Evolutionary conservation across 2,113 vertebrate genomes (phyloP).

Genomic region (Saiga tatarica): DNA sequence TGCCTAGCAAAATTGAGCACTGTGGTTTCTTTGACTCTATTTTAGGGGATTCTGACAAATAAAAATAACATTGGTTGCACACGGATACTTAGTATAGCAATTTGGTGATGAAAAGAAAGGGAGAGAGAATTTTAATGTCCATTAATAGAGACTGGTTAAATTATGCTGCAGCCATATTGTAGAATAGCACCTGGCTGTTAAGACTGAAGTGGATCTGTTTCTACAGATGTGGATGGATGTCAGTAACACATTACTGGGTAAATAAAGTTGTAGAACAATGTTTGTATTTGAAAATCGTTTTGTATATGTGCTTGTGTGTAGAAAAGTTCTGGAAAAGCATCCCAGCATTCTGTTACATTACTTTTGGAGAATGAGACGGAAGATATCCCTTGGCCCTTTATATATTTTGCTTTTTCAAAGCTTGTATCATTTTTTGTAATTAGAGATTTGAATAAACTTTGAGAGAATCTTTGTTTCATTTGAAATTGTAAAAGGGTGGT

Average conservation of each 20-base stretch:
- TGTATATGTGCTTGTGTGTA: background rate
- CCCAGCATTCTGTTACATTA: background rate
- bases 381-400: background rate
- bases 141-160: background rate
- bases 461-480: background rate
- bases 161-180: background rate
- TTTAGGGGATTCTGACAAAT: background rate
- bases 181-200: background rate
- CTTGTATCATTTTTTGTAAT: slow-evolving; percentile 3
- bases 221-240: background rate
- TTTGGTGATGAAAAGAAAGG: background rate
- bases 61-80: background rate
- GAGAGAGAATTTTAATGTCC: background rate
- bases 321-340: background rate
- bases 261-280: background rate
- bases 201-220: background rate
- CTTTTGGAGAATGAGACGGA: background rate
- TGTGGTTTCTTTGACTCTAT: background rate
- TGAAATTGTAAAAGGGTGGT: background rate
- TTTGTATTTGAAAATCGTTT: background rate
- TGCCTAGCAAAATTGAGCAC: background rate
- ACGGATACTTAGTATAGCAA: background rate
- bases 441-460: slow-evolving; percentile 32
- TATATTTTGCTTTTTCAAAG: background rate
- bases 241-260: background rate